Conservation (phyloP, 2,113 vertebrate genomes). For the Saccopteryx bilineata region DNA sequence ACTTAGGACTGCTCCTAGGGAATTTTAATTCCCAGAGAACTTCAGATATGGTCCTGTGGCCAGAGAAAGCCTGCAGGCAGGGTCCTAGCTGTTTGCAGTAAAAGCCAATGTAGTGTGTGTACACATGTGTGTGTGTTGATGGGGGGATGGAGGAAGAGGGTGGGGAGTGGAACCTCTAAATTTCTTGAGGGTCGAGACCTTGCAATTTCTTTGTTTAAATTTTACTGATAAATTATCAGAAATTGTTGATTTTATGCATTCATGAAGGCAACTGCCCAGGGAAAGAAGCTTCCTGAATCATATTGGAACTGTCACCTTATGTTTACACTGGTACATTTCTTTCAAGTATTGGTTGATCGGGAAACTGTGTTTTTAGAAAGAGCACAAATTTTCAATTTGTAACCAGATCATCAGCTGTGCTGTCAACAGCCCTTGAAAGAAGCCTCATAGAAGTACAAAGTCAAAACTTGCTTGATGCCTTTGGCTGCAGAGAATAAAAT, state of each 20-base stretch:
- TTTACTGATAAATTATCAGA: constrained; percentile 3
- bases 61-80: not conserved
- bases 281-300: constrained; percentile 29
- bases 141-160: not conserved
- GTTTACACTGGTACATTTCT: constrained; percentile 20
- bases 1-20: not conserved
- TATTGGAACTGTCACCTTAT: not conserved
- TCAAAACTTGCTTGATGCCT: constrained; percentile 37
- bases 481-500: constrained; percentile 60
- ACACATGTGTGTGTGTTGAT: not conserved
- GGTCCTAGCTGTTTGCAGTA: not conserved
- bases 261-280: constrained; percentile 15
- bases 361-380: constrained; percentile 43
- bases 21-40: not conserved
- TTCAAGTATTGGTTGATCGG: constrained; percentile 6
- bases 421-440: constrained; percentile 24
- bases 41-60: not conserved
- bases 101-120: not conserved
- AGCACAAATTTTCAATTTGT: constrained; percentile 35
- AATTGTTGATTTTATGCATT: constrained; percentile 26
- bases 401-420: constrained; percentile 21
- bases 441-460: constrained; percentile 56
- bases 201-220: constrained; percentile 20
- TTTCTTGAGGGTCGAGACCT: not conserved
- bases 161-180: not conserved